These are phyloP conservation scores for Rhabdomys pumilio DNA, from an alignment of 2,797 vertebrate genomes.

Conservation along the genomic window DNA sequence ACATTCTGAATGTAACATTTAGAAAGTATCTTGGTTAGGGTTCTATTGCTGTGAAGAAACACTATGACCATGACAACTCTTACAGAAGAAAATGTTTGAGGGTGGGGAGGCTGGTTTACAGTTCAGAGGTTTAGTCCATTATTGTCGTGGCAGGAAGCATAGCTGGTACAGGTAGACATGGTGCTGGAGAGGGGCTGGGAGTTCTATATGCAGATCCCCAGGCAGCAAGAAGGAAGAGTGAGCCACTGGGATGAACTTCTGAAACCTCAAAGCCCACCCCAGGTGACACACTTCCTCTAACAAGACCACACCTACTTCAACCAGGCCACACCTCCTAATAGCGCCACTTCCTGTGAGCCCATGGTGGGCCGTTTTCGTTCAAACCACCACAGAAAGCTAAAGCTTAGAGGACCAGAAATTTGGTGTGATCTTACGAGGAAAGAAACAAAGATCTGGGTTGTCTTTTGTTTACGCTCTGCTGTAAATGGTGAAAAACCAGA, in stretches of 20 bases:
- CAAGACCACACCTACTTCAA: not conserved
- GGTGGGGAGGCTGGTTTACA: not conserved
- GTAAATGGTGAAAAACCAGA: not conserved
- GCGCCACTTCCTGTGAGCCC: not conserved
- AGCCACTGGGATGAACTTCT: no score
- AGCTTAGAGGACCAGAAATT: not conserved
- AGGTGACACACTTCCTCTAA: not conserved
- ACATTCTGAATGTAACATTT: conserved; percentile 1
- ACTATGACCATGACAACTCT: not conserved
- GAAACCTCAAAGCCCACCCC: not conserved
- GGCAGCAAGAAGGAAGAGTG: not conserved
- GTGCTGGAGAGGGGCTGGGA: not conserved
- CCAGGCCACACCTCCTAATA: not conserved
- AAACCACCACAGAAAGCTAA: not conserved
- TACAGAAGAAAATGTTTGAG: not conserved
- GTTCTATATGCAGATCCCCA: not conserved
- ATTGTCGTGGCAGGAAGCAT: no score
- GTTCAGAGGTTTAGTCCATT: not conserved
- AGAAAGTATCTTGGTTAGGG: not conserved
- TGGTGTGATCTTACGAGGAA: not conserved
- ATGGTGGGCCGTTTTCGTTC: not conserved
- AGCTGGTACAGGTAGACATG: not conserved
- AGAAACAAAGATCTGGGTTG: not conserved
- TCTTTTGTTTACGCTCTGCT: not conserved
- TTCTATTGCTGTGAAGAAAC: not conserved